Evolutionary conservation across 1,140 invertebrate genomes (phyloP).

Genomic region (Tetranychus cinnabarinus): DNA sequence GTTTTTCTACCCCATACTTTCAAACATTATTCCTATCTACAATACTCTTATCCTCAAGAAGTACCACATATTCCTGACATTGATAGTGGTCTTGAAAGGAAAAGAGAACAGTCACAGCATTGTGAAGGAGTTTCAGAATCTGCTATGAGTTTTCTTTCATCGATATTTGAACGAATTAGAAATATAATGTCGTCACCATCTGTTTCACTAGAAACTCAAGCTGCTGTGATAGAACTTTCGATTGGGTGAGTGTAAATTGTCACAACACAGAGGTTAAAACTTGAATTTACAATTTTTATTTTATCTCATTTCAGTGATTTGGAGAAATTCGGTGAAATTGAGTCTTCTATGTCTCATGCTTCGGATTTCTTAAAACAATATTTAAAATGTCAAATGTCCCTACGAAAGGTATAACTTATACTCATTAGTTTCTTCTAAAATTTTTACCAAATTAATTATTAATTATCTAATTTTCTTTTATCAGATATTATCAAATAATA

Average conservation of each 20-base stretch:
- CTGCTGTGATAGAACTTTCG: slow-evolving; percentile 5
- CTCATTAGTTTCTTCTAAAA: background rate
- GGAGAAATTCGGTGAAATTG: slow-evolving; percentile 50
- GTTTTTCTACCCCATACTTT: slow-evolving; percentile 73
- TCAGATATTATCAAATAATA: slow-evolving; percentile 14
- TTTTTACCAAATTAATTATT: background rate
- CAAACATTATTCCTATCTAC: slow-evolving; percentile 78
- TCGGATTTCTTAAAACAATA: slow-evolving; percentile 64
- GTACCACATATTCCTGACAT: slow-evolving; percentile 48
- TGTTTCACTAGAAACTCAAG: slow-evolving; percentile 1
- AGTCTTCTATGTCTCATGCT: slow-evolving; percentile 49
- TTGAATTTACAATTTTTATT: slow-evolving; percentile 8
- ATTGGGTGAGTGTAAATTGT: slow-evolving; percentile 10
- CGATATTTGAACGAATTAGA: slow-evolving; percentile 7
- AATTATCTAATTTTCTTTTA: background rate
- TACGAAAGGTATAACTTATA: slow-evolving; percentile 19
- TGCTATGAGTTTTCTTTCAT: slow-evolving; percentile 7
- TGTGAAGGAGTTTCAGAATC: slow-evolving; percentile 4
- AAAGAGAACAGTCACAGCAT: background rate
- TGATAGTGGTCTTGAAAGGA: background rate
- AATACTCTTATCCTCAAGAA: slow-evolving; percentile 74
- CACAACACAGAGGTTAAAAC: too few relatives aligned
- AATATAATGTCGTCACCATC: background rate
- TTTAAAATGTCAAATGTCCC: slow-evolving; percentile 29
- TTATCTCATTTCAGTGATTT: slow-evolving; percentile 18